Percentiles rank a stretch among this genome's conserved stretches.
These are phyloP conservation scores for Nomada flava DNA, from an alignment of 2,888 invertebrate genomes.

Conservation along the genomic window DNA sequence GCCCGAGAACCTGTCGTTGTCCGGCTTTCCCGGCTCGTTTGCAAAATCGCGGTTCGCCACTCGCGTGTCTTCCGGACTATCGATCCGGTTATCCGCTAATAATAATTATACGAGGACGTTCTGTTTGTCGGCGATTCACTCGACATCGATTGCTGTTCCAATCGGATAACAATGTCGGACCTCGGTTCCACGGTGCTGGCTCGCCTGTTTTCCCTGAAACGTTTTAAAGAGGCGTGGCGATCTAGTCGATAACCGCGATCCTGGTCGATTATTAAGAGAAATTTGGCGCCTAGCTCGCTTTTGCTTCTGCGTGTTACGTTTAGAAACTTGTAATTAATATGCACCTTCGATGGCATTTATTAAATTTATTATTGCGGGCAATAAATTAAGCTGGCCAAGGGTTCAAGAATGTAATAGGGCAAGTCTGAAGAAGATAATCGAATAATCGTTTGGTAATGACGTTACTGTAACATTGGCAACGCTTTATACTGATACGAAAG, in stretches of 20 bases:
- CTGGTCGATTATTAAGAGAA: neutral
- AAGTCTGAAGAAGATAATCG: no score
- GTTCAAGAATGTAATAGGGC: no score
- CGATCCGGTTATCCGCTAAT: constrained; percentile 12
- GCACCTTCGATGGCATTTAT: no score
- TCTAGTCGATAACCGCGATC: constrained; percentile 5
- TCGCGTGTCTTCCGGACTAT: neutral
- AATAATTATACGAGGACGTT: neutral
- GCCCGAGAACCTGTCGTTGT: neutral
- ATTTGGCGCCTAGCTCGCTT: neutral
- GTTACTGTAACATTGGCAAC: no score
- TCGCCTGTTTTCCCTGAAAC: constrained; percentile 10
- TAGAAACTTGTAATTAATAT: no score
- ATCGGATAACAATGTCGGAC: neutral
- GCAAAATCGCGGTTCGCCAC: neutral
- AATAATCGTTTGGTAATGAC: no score
- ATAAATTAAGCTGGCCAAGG: no score
- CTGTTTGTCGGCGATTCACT: neutral
- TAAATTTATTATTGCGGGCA: no score
- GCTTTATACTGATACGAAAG: no score
- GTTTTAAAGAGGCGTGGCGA: constrained; percentile 14
- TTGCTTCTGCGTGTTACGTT: no score
- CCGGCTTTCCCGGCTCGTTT: neutral
- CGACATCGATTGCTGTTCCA: constrained; percentile 12
- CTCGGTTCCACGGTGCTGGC: neutral